Evolutionary conservation across 2,113 vertebrate species (phyloP), one percentile per base, ranked within the genome.

Genomic region (Python bivittatus): DNA sequence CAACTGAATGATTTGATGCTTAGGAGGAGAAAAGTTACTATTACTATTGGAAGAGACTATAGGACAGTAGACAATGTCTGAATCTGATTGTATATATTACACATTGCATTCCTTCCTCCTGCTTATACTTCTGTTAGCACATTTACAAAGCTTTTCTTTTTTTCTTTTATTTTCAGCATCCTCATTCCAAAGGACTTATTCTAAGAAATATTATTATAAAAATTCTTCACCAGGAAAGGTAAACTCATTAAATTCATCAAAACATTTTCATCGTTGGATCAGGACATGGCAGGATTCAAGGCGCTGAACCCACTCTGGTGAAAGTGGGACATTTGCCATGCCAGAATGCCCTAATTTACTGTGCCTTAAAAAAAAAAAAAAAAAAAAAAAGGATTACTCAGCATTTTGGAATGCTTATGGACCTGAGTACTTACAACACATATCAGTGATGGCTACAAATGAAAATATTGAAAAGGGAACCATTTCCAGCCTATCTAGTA

Each of bases 151-250:
- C 95, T 96, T 95, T 96, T 95, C 38, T 86, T 91, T 88, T 42
- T 93, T 93, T 95, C 58, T 92, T 91, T 95, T 90, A 91, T 93
- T 97, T 96, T 92, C 97, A 99, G 99, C 99, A 23, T 99, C 99
- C 68, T 97, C 96, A 95, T 99, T 98, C 97, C 99, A 99, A 98
- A 98, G 98, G 98, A 97, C 97, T 96, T 99, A 98, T 92, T 97
- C 98, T 94, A 98, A 98, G 97, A 98, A 98, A 97, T 98, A 98
- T 94, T 97, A 97, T 94, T 97, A 98, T 95, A 98, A 98, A 98
- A 97, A 98, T 98, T 98, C 97, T 96, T 98, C 97, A 92, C 98
- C 97, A 94, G 98, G 97, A 98, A 98, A 97, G 96, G 98, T 97
- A 95, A 97, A 97, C 92, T 98, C 98, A 0, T 94, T 98, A 94